Conservation (phyloP, 2,797 vertebrate genomes). For the Syngnathus acus region DNA sequence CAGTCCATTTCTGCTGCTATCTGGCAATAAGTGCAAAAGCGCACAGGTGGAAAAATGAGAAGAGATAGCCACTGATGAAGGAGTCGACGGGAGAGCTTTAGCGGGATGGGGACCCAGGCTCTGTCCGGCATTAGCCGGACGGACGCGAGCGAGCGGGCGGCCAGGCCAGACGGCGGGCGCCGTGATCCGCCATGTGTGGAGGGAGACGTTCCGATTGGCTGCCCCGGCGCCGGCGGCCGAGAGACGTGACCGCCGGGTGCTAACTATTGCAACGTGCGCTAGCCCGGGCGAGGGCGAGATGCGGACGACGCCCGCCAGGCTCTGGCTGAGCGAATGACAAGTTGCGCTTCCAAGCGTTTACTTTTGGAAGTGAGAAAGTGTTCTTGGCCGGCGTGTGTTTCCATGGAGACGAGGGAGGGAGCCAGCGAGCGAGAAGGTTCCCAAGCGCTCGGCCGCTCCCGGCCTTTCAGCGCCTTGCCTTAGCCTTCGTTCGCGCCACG, state of each 20-base stretch:
- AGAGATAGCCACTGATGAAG: constrained; percentile 43
- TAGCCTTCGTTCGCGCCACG: constrained; percentile 70
- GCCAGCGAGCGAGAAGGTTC: constrained; percentile 44
- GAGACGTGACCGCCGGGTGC: constrained; percentile 25
- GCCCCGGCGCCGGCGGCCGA: constrained; percentile 49
- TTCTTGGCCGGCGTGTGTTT: constrained; percentile 47
- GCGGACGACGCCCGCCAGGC: no score
- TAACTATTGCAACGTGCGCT: no score
- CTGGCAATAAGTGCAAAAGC: constrained; percentile 49
- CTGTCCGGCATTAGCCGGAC: constrained; percentile 55
- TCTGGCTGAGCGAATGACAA: constrained; percentile 46
- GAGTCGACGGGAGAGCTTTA: constrained; percentile 21
- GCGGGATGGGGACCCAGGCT: constrained; percentile 37
- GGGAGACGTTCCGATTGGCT: constrained; percentile 69
- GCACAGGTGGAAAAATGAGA: constrained; percentile 44
- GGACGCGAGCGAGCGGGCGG: no score
- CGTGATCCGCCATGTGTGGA: constrained; percentile 66
- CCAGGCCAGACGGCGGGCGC: constrained; percentile 64
- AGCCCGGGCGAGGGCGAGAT: no score
- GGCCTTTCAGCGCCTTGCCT: constrained; percentile 57
- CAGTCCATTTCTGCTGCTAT: constrained; percentile 41
- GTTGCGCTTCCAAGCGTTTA: constrained; percentile 58
- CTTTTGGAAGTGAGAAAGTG: constrained; percentile 43
- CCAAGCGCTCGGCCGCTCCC: constrained; percentile 58
- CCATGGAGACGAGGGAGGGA: constrained; percentile 68